Evolutionary conservation across 2,888 invertebrate genomes (phyloP), one percentile per base, ranked within the genome.

Genomic region (Nycteola revayana): DNA sequence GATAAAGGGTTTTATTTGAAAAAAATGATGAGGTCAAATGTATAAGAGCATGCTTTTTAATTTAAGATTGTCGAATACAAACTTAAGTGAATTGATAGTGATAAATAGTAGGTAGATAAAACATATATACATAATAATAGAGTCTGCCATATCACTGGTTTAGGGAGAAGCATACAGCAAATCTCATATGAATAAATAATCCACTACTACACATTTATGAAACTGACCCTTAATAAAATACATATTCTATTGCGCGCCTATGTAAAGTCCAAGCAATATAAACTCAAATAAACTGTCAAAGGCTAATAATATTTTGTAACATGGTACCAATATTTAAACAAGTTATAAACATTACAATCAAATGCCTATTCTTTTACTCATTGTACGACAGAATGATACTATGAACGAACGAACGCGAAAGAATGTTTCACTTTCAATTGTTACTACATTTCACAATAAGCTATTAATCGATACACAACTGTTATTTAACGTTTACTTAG

Each of bases 381-480:
- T 42, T 22, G 42, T 22, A 28, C 25, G 36, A 27, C 27, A 9
- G 24, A 23, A 20, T 36, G 36, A 40, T 42, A 46, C 10, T 11
- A 22, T 14, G 5, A 14, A 14, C 5, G 42, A 33, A 45, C 32
- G 34, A 26, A 46, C 55, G 42, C 48, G 45, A 62, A 63, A 55
- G 33, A 37, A 46, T 32, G 56, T 45, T 56, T 57, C 57, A 70
- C 77, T 77, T 75, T 75, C 75, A 67, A 74, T 70, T 67, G 65
- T 66, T 58, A 2, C 5, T 14, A 3, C 5, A 14, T 14, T 14
- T 14, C 14, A 14, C 63, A 84, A 83, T 55, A 71, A 28, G 44
- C 67, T 71, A 81, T 79, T 83, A 79, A 72, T 66, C 62, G 55
- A 66, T 70, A 78, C 73, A 78, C 73, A 75, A 75, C 74, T 61